Evolutionary conservation across 2,888 invertebrate species (phyloP).

Genomic region (Pyralis farinalis): DNA sequence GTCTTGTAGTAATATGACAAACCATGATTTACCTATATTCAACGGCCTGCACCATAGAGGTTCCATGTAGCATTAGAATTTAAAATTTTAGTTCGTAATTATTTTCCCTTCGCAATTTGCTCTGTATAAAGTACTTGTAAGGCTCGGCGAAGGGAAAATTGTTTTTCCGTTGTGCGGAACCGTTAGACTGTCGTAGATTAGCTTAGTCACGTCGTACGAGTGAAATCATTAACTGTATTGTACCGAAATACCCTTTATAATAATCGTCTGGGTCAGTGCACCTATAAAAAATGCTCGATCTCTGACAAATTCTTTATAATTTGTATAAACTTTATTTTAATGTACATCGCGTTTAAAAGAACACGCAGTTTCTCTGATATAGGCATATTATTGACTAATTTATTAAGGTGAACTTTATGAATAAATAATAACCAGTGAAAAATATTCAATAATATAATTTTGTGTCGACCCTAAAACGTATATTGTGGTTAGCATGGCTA

Average conservation of each 20-base stretch:
- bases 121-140: constrained; percentile 65
- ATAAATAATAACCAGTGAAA: no score
- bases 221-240: constrained; percentile 52
- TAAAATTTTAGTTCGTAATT: constrained; percentile 45
- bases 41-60: constrained; percentile 67
- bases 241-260: constrained; percentile 40
- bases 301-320: no score
- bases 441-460: no score
- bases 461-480: no score
- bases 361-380: no score
- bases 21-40: constrained; percentile 10
- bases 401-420: no score
- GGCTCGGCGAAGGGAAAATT: constrained; percentile 56
- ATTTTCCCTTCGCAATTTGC: constrained; percentile 57
- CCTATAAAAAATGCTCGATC: no score
- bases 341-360: no score
- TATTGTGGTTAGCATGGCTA: no score
- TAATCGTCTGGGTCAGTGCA: constrained; percentile 4
- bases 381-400: no score
- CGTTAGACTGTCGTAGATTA: constrained; percentile 77
- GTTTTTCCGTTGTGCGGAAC: constrained; percentile 79
- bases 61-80: constrained; percentile 64
- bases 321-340: no score
- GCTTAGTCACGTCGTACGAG: constrained; percentile 67
- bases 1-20: constrained; percentile 1